These are phyloP conservation scores for Eubucco bourcierii DNA, from an alignment of 2,113 vertebrate species.

Conservation along the genomic window DNA sequence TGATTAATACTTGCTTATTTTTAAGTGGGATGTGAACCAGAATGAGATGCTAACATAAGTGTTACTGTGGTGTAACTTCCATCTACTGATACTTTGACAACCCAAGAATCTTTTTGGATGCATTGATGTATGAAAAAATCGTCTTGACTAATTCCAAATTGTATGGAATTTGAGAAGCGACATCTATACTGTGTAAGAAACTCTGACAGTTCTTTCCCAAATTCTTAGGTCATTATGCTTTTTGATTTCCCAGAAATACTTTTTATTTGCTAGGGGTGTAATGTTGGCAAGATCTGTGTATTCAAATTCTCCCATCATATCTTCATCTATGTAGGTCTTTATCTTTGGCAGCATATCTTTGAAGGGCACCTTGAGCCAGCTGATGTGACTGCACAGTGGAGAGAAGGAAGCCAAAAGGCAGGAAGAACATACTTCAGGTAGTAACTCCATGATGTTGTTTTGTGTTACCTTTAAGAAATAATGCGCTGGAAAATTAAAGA, in stretches of 20 bases:
- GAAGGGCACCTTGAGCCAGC: constrained; percentile 85
- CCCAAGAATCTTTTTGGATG: background rate
- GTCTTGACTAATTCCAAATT: background rate
- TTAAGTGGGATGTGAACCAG: background rate
- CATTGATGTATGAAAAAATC: fast-evolving
- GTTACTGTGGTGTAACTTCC: background rate
- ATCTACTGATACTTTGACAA: background rate
- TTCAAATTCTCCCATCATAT: background rate
- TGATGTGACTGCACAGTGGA: constrained; percentile 89
- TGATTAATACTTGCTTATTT: background rate
- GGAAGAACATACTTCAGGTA: constrained; percentile 92
- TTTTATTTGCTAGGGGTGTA: background rate
- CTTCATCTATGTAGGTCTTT: constrained; percentile 81
- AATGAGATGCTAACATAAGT: background rate
- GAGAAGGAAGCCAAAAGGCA: constrained; percentile 85
- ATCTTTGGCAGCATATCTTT: constrained; percentile 96
- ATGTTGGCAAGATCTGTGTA: background rate
- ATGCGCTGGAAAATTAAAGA: background rate
- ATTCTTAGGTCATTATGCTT: background rate
- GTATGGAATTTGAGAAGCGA: background rate
- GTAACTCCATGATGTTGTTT: background rate
- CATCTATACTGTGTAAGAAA: background rate
- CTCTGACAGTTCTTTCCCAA: background rate
- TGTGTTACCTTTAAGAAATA: background rate
- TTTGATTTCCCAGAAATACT: background rate